Conservation (phyloP, 2,113 vertebrate genomes). For the Xenopus borealis region DNA sequence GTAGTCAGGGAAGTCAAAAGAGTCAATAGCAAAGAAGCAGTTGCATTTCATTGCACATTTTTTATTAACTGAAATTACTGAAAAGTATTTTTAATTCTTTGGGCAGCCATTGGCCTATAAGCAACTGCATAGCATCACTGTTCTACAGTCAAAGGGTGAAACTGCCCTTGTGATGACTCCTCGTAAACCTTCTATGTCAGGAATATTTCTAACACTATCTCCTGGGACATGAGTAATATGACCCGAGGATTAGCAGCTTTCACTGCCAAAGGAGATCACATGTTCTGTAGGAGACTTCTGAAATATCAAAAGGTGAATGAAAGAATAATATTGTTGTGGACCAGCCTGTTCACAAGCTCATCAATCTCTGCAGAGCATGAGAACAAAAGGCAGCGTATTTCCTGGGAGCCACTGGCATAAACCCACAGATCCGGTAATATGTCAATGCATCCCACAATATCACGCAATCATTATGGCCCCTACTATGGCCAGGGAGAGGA, state of each 20-base stretch:
- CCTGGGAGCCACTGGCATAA: background rate
- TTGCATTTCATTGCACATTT: too few species aligned
- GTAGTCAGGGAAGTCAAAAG: too few species aligned
- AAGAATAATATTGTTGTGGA: background rate
- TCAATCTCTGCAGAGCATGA: background rate
- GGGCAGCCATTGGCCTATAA: background rate
- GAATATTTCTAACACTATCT: slow-evolving; percentile 11
- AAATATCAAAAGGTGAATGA: background rate
- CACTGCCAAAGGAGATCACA: slow-evolving; percentile 35
- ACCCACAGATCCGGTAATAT: background rate
- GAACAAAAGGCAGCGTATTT: background rate
- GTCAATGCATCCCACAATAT: background rate
- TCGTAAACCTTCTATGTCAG: slow-evolving; percentile 12
- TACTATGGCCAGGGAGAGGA: background rate
- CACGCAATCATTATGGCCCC: background rate
- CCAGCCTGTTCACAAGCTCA: rapidly evolving
- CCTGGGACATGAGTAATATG: slow-evolving; percentile 18
- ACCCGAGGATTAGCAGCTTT: slow-evolving; percentile 20
- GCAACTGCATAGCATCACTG: background rate
- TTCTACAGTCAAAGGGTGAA: background rate
- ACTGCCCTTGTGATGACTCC: slow-evolving; percentile 12
- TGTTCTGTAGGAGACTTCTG: background rate
- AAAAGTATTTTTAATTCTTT: too few species aligned
- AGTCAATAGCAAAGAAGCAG: too few species aligned
- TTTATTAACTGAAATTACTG: too few species aligned